Conservation (phyloP, 2,797 vertebrate species). For the Scleropages formosus region DNA sequence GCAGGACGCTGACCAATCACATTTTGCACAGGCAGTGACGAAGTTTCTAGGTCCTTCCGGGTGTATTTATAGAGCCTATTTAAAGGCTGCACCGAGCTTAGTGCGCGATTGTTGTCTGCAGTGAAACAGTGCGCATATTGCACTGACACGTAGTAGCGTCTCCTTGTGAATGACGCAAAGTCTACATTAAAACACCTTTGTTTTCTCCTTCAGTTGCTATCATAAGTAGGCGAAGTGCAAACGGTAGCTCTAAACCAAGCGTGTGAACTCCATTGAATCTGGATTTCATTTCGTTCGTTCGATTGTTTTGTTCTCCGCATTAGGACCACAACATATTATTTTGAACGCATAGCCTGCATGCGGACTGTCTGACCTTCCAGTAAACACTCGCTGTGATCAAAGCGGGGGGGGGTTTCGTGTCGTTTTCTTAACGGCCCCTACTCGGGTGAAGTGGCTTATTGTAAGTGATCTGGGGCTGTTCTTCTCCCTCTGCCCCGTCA, state of each 20-base stretch:
- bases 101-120: neutral
- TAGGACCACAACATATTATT: too few relatives aligned
- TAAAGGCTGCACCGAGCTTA: neutral
- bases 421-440: constrained; percentile 2
- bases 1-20: constrained; percentile 3
- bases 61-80: constrained; percentile 32
- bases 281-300: neutral
- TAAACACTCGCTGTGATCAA: neutral
- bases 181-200: neutral
- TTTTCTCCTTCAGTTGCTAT: neutral
- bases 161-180: neutral
- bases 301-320: too few relatives aligned
- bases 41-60: neutral
- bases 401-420: neutral
- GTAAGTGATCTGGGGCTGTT: constrained; percentile 12
- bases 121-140: neutral
- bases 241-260: neutral
- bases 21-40: neutral
- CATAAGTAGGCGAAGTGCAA: neutral
- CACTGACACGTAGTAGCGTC: constrained; percentile 10
- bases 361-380: too few relatives aligned
- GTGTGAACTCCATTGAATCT: neutral
- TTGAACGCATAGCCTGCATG: too few relatives aligned
- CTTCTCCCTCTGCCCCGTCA: neutral
- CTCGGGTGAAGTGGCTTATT: constrained; percentile 8